Evolutionary conservation across 1,140 invertebrate species (phyloP).

Genomic region (Aphelenchoides fujianensis): DNA sequence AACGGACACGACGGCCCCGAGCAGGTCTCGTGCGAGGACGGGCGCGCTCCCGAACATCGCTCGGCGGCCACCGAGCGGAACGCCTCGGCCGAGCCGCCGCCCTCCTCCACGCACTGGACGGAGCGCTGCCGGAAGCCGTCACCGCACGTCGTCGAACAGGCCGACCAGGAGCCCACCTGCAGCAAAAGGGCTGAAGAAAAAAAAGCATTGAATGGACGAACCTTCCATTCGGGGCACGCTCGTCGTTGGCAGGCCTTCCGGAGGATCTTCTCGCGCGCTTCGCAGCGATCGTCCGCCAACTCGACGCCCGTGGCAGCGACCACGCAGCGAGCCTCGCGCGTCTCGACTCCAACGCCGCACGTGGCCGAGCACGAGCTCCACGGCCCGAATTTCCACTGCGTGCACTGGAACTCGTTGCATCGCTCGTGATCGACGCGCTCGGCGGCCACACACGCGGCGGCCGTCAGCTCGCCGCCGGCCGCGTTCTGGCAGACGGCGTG

Average conservation of each 20-base stretch:
- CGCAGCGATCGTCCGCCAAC: slow-evolving; percentile 37
- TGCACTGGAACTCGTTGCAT: slow-evolving; percentile 59
- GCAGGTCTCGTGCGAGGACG: slow-evolving; percentile 51
- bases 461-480: slow-evolving; percentile 48
- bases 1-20: slow-evolving; percentile 50
- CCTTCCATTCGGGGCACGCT: slow-evolving; percentile 51
- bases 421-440: slow-evolving; percentile 44
- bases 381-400: slow-evolving; percentile 55
- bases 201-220: slow-evolving; percentile 56
- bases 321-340: slow-evolving; percentile 68
- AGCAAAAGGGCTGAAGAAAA: too few relatives aligned
- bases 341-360: slow-evolving; percentile 71
- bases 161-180: too few relatives aligned
- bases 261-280: slow-evolving; percentile 50
- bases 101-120: slow-evolving; percentile 53
- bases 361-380: slow-evolving; percentile 70
- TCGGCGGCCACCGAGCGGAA: slow-evolving; percentile 26
- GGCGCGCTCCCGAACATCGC: slow-evolving; percentile 31
- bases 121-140: slow-evolving; percentile 55
- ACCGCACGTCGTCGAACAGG: too few relatives aligned
- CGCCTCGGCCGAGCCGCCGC: slow-evolving; percentile 32
- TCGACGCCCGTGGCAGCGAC: slow-evolving; percentile 45
- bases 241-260: slow-evolving; percentile 49
- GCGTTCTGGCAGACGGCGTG: slow-evolving; percentile 68
- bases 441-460: slow-evolving; percentile 29